Conservation (phyloP, 2,113 vertebrate genomes). For the Galeopterus variegatus region DNA sequence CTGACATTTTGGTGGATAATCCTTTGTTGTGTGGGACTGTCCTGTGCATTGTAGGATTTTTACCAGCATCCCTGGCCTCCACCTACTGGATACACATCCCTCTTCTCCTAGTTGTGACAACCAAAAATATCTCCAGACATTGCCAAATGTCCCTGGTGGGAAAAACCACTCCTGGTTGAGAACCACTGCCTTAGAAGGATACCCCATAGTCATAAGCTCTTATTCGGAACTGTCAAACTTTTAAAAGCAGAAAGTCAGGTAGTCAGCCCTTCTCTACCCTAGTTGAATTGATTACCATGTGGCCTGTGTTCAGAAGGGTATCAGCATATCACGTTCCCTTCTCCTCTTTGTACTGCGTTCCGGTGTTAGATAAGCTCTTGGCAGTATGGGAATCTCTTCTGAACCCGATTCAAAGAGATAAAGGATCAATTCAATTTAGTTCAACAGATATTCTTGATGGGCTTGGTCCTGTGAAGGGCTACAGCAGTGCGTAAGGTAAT, state of each 20-base stretch:
- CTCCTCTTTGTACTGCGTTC: background rate
- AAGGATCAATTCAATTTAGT: background rate
- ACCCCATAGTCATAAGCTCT: background rate
- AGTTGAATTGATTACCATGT: background rate
- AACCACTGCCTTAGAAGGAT: background rate
- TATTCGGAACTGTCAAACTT: background rate
- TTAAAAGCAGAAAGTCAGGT: background rate
- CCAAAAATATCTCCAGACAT: background rate
- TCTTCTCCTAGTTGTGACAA: background rate
- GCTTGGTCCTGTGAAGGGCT: background rate
- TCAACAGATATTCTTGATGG: background rate
- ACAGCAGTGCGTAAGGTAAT: background rate
- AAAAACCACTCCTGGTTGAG: background rate
- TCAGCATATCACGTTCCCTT: fast-evolving
- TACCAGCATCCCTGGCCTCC: background rate
- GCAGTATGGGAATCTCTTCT: background rate
- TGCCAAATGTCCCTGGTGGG: background rate
- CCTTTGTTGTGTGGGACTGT: background rate
- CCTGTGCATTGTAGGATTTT: background rate
- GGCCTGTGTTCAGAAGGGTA: background rate
- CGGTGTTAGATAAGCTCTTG: background rate
- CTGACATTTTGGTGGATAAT: background rate
- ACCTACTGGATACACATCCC: background rate
- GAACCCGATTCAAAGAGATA: conserved; percentile 22
- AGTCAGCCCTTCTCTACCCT: background rate